These are phyloP conservation scores for Archips crataeganus DNA, from an alignment of 2,888 invertebrate species.

Conservation along the genomic window DNA sequence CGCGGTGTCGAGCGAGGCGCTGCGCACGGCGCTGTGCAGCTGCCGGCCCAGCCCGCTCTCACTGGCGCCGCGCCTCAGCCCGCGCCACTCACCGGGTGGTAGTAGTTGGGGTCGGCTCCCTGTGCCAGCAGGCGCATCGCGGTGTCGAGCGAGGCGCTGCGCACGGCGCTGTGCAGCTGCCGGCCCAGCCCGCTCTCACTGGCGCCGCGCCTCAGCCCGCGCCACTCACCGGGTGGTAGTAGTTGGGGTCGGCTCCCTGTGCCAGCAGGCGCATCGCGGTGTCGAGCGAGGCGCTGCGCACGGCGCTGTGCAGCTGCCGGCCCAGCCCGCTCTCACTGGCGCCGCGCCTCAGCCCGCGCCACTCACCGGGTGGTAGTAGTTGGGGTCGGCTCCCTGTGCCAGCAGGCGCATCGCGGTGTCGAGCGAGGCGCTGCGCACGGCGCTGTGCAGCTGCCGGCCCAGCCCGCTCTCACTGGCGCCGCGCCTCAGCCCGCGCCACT, in stretches of 20 bases:
- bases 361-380: slow-evolving; percentile 89
- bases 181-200: neutral
- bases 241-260: neutral
- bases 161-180: slow-evolving; percentile 87
- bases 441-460: slow-evolving; percentile 97
- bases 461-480: slow-evolving; percentile 92
- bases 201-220: neutral
- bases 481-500: slow-evolving; percentile 86
- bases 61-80: slow-evolving; percentile 46
- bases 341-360: neutral
- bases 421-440: slow-evolving; percentile 96
- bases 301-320: slow-evolving; percentile 87
- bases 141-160: slow-evolving; percentile 4
- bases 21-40: no score
- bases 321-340: neutral
- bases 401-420: slow-evolving; percentile 97
- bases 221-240: slow-evolving; percentile 64
- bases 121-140: neutral
- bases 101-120: slow-evolving; percentile 1
- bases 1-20: no score
- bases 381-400: slow-evolving; percentile 98
- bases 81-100: slow-evolving; percentile 89
- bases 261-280: neutral
- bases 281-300: slow-evolving; percentile 4
- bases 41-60: no score